Conservation (phyloP, 2,888 invertebrate species). For the Serripes groenlandicus region DNA sequence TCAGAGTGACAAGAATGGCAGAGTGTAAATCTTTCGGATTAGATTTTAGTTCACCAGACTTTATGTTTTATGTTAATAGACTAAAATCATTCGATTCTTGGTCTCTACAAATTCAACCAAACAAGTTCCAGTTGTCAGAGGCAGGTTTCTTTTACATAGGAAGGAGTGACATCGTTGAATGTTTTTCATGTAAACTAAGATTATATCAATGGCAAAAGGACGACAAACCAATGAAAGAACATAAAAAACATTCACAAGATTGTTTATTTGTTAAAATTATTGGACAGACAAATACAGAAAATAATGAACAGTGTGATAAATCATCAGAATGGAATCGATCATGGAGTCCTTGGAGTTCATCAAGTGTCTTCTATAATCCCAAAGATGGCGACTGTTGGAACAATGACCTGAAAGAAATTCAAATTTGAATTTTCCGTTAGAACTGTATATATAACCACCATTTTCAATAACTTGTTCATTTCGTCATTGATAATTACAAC, state of each 20-base stretch:
- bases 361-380: too few relatives aligned
- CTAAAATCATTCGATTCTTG: slow-evolving; percentile 29
- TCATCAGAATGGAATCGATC: too few relatives aligned
- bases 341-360: too few relatives aligned
- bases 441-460: too few relatives aligned
- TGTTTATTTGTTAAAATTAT: slow-evolving; percentile 46
- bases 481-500: too few relatives aligned
- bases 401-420: too few relatives aligned
- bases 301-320: too few relatives aligned
- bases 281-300: slow-evolving; percentile 11
- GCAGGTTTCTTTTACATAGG: slow-evolving; percentile 22
- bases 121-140: slow-evolving; percentile 25
- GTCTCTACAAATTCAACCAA: slow-evolving; percentile 32
- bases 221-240: slow-evolving; percentile 17
- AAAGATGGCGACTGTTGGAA: too few relatives aligned
- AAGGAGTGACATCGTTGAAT: slow-evolving; percentile 10
- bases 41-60: slow-evolving; percentile 32
- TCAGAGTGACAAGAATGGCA: slow-evolving; percentile 1
- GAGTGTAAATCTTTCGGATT: not conserved
- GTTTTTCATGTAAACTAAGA: slow-evolving; percentile 7
- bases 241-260: slow-evolving; percentile 21
- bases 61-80: slow-evolving; percentile 14
- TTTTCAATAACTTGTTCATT: too few relatives aligned
- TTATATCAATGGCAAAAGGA: slow-evolving; percentile 7
- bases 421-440: too few relatives aligned